Base-by-base conservation (phyloP, 2,113 vertebrate genomes). In the Pollimyrus isidori region DNA sequence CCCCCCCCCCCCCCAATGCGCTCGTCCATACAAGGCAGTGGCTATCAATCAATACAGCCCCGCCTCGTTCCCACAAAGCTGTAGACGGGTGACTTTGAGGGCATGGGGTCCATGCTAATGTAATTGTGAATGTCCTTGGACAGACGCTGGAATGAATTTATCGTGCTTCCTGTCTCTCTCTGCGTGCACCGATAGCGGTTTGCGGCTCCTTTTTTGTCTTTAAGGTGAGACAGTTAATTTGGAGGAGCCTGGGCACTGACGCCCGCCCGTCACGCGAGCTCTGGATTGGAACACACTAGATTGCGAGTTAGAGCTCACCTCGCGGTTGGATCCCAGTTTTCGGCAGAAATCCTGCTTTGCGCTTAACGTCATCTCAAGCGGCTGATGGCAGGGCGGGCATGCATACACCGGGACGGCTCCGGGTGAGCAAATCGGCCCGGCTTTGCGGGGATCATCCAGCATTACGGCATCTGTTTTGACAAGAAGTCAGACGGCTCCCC, bases 61-160 rank as follows among this genome's bases (percentile, higher is more conserved):
- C 17, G 56, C 88, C 39, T 87, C 88, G 42, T 87, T 83, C 89
- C 89, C 89, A 69, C 88, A 89, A 86, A 89, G 45, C 52, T 53
- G 30, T 9, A 69, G 88, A 45, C 92, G 89, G 91, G 93, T 92
- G 92, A 93, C 91, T 92, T 91, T 87, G 87, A 91, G 92, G 90
- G 73, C 90, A 58, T 35, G 89, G 53, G 87, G 88, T 90, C 91
- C 91, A 92, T 92, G 92, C 91, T 92, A 93, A 93, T 93, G 91
- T 91, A 91, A 92, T 92, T 91, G 92, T 88, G 91, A 92, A 87
- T 89, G 88, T 80, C 90, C 88, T 86, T 50, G 73, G 88, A 91
- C 89, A 56, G 91, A 69, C 69, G 35, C 46, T n/a, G 9, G 45
- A 91, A 92, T 91, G 90, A 91, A 89, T 92, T 90, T 89, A 80